Evolutionary conservation across 2,797 vertebrate species (phyloP), one percentile per base, ranked within the genome.

Genomic region (Sandelia bainsii): DNA sequence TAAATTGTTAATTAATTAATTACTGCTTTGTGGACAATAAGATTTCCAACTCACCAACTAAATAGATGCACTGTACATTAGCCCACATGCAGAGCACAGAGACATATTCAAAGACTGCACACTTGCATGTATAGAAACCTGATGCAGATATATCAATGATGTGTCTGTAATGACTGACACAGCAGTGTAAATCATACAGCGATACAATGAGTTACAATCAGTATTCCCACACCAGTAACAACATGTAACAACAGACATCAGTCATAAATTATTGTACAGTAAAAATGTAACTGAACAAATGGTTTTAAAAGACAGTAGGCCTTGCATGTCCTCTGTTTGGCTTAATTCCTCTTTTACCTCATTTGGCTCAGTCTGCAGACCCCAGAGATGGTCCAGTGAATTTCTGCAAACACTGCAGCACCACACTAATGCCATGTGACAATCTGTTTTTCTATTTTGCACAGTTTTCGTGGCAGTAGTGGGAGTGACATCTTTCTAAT

Each of bases 401-500:
- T 81, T 89, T 89, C 60, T 64, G 86, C 75, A 89, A 92, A 85
- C 73, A 87, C 27, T 29, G 58, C 52, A 59, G 72, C 19, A 3
- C 49, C 9, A 34, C 56, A n/a, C 74, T 92, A 90, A 94, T 91
- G 83, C 77, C 75, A 70, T 76, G 64, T 87, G 93, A 93, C 93
- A 90, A 77, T 69, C 81, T 92, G 86, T 91, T 94, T 92, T 93
- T 87, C 65, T 82, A 79, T 71, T 75, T 77, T 75, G 82, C 79
- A 78, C 52, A 69, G 66, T 84, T 83, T 63, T 48, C 69, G 54
- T 64, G 67, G 49, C 78, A 63, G 76, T 54, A 16, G 54, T 5
- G 45, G 71, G 87, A 92, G 54, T 82, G 91, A 83, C 82, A 67
- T 79, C 66, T 84, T 75, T 81, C 68, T 93, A 93, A 94, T 93